Conservation (phyloP, 2,888 invertebrate species). For the Tiliacea citrago region DNA sequence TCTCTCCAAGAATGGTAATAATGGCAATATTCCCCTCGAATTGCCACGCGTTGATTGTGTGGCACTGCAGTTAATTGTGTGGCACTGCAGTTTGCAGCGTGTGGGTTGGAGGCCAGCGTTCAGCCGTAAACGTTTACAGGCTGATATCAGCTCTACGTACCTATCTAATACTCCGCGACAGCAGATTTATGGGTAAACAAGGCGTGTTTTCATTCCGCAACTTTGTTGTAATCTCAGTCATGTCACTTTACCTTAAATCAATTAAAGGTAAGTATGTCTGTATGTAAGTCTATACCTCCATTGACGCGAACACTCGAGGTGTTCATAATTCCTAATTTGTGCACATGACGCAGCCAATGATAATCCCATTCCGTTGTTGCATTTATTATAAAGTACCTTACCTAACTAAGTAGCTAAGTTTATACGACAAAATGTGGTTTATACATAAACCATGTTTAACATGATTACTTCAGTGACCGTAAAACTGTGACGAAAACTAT, state of each 20-base stretch:
- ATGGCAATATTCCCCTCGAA: background rate
- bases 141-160: slow-evolving; percentile 45
- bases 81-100: slow-evolving; percentile 5
- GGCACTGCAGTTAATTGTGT: slow-evolving; percentile 2
- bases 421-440: slow-evolving; percentile 9
- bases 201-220: slow-evolving; percentile 67
- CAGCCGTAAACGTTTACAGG: slow-evolving; percentile 18
- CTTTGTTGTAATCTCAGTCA: slow-evolving; percentile 63
- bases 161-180: slow-evolving; percentile 39
- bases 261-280: slow-evolving; percentile 39
- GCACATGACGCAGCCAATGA: slow-evolving; percentile 14
- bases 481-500: slow-evolving; percentile 48
- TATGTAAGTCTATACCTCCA: slow-evolving; percentile 4
- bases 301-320: background rate
- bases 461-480: slow-evolving; percentile 46
- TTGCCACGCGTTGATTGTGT: background rate
- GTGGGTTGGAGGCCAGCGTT: slow-evolving; percentile 43
- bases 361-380: slow-evolving; percentile 2
- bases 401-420: slow-evolving; percentile 5
- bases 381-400: slow-evolving; percentile 9
- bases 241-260: slow-evolving; percentile 47
- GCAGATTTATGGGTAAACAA: slow-evolving; percentile 67
- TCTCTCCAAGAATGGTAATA: background rate
- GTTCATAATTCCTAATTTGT: slow-evolving; percentile 32
- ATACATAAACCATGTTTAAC: slow-evolving; percentile 38